phyloP scores from a whole-genome alignment of 2,113 vertebrate species.

The Rhabdomys dilectus region DNA sequence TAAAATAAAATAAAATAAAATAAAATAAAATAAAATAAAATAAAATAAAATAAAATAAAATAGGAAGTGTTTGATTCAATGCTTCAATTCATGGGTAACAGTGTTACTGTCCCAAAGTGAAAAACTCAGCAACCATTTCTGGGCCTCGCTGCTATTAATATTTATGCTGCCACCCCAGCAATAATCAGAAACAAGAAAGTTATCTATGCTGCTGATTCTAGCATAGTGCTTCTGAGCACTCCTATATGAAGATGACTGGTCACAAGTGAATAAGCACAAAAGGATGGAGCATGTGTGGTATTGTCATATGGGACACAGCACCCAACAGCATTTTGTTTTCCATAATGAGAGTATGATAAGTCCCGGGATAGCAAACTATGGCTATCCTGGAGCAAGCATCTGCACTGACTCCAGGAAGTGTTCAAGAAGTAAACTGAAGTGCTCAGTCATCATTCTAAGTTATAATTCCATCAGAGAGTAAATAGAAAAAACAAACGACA shows the following conservation, averaged over 20 bases:
- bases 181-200: not conserved
- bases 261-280: not conserved
- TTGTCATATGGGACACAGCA: not conserved
- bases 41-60: not conserved
- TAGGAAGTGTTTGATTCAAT: not conserved
- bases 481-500: not conserved
- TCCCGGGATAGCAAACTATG: not conserved
- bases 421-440: not conserved
- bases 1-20: too few species aligned
- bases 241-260: not conserved
- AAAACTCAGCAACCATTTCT: not conserved
- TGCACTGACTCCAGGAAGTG: accelerated
- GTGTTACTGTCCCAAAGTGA: not conserved
- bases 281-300: not conserved
- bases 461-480: not conserved
- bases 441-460: not conserved
- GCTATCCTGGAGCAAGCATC: not conserved
- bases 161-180: not conserved
- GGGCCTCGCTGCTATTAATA: not conserved
- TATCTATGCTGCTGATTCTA: not conserved
- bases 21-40: not conserved
- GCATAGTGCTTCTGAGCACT: not conserved
- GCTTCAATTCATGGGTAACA: not conserved
- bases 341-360: not conserved
- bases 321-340: not conserved